These are phyloP conservation scores for Heliothis subflexa DNA, from an alignment of 1,140 invertebrate species.

Conservation along the genomic window DNA sequence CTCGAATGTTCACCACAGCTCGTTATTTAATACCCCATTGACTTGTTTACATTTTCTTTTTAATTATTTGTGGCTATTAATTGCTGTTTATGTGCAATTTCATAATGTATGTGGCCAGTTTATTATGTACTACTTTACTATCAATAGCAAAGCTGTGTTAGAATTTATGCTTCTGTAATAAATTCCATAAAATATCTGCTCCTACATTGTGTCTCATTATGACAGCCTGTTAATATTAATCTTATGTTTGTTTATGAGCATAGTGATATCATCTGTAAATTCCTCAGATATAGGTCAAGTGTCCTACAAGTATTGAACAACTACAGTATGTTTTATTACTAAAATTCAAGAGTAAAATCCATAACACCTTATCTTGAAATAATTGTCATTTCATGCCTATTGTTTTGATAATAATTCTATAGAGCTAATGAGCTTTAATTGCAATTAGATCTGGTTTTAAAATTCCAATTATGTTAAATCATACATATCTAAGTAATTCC, in stretches of 20 bases:
- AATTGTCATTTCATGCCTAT: background rate
- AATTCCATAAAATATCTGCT: too few species aligned
- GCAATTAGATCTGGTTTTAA: conserved; percentile 14
- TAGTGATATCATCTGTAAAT: too few species aligned
- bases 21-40: background rate
- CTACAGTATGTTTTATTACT: background rate
- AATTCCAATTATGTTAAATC: background rate
- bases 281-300: too few species aligned
- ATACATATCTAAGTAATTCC: background rate
- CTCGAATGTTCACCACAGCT: conserved; percentile 1
- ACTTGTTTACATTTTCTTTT: conserved; percentile 33
- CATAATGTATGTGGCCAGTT: background rate
- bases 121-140: background rate
- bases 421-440: conserved; percentile 25
- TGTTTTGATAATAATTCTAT: conserved; percentile 12
- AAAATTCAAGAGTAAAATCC: background rate
- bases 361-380: background rate
- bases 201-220: too few species aligned
- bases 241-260: too few species aligned
- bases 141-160: too few species aligned
- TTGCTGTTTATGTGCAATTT: background rate
- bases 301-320: too few species aligned
- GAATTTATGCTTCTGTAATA: too few species aligned
- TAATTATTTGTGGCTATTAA: conserved; percentile 23
- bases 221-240: too few species aligned